phyloP scores from a whole-genome alignment of 1,140 invertebrate genomes.

The Drosophila littoralis region DNA sequence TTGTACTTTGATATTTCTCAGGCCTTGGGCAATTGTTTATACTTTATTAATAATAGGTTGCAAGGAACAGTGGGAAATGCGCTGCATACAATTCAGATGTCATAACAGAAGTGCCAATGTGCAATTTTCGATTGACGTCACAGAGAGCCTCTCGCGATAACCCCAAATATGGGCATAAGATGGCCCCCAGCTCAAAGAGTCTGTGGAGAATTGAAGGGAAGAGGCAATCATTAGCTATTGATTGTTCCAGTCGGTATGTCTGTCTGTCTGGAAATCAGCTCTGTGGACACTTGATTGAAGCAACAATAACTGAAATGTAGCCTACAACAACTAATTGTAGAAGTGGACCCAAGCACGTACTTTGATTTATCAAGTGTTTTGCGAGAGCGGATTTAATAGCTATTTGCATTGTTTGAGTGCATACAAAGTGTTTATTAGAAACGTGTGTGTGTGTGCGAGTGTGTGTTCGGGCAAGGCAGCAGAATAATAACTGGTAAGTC shows the following conservation, averaged over 20 bases:
- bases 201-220: background rate
- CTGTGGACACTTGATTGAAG: conserved; percentile 25
- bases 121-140: conserved; percentile 67
- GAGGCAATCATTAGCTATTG: conserved; percentile 12
- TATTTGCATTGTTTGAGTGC: conserved; percentile 37
- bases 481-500: background rate
- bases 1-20: conserved; percentile 36
- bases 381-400: conserved; percentile 8
- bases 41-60: conserved; percentile 7
- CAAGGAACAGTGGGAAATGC: conserved; percentile 1
- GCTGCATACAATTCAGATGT: conserved; percentile 39
- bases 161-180: conserved; percentile 33
- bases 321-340: conserved; percentile 6
- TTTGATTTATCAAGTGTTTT: conserved; percentile 36
- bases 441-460: background rate
- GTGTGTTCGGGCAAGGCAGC: background rate
- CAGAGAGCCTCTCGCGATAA: conserved; percentile 52
- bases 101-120: conserved; percentile 49
- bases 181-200: conserved; percentile 13
- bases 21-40: conserved; percentile 1
- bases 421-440: conserved; percentile 32
- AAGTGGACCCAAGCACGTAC: background rate
- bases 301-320: conserved; percentile 19
- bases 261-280: conserved; percentile 1
- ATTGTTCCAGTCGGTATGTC: background rate